Evolutionary conservation across 64 coral and sea anemone genomes (phyloP), one percentile per base, ranked within the genome.

Genomic region (Porites lutea): DNA sequence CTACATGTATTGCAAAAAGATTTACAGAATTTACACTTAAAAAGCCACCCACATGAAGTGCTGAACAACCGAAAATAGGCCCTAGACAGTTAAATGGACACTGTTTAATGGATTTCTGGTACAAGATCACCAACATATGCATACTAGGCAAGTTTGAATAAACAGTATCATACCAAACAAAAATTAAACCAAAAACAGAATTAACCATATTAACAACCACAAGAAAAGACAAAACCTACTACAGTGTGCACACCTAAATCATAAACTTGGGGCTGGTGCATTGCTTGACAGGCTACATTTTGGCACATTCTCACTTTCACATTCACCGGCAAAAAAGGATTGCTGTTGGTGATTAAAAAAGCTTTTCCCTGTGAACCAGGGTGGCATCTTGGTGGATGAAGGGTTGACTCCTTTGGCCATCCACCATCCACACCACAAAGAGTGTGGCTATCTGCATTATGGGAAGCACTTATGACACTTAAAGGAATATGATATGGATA

Each of bases 371-470:
- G 19, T 37, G 71, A 44, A 46, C 71, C 37, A 46, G 71, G 71
- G 13, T 73, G 71, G n/a, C 71, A 73, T 12, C 71, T 73, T 46
- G 71, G 71, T 46, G 6, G 22, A 12, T 11, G 6, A 73, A 46
- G 71, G 46, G 4, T 43, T 73, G 71, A 73, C 46, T 73, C 23
- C 27, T 43, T 44, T 6, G 71, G 71, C 27, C 71, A 73, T 4
- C 71, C 71, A 73, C 71, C 71, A 46, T 73, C 71, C 71, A 73
- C 2, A 13, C 71, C 71, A 44, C 71, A 73, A 43, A 73, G 46
- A 12, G 71, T 46, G 23, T 43, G 14, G 71, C 27, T 46, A 73
- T 73, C 71, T 44, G 71, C 10, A 73, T 73, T 37, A 5, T 43
- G 21, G 46, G 71, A 23, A 10, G 27, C 45, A 73, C 46, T 37